These are phyloP conservation scores for Fregata magnificens DNA, from an alignment of 2,113 vertebrate genomes.

Conservation along the genomic window DNA sequence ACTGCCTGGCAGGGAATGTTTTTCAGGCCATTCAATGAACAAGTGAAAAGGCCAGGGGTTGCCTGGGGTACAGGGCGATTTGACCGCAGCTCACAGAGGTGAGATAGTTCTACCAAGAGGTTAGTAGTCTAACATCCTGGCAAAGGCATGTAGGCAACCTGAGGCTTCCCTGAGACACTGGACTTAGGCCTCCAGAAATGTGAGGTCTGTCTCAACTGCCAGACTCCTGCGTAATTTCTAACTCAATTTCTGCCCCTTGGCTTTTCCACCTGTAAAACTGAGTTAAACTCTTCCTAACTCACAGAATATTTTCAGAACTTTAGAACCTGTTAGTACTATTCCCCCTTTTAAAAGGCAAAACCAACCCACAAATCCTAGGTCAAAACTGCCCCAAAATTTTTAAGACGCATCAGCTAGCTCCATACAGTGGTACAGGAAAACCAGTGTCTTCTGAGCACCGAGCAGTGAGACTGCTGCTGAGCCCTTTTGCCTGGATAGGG, in stretches of 20 bases:
- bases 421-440: neutral
- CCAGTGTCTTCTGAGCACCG: neutral
- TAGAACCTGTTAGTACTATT: neutral
- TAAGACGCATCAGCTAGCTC: neutral
- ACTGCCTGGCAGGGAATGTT: neutral
- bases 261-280: neutral
- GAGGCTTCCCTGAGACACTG: neutral
- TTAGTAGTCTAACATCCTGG: neutral
- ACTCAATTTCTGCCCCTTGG: neutral
- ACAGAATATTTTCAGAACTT: neutral
- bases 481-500: neutral
- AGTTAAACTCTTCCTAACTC: neutral
- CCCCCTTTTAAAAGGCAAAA: neutral
- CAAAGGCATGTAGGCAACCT: neutral
- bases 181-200: neutral
- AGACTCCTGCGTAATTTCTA: neutral
- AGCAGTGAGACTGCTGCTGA: neutral
- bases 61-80: neutral
- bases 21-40: neutral
- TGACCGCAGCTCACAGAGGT: neutral
- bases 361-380: neutral
- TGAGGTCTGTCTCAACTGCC: neutral
- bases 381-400: neutral
- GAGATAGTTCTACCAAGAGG: neutral
- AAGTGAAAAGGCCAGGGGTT: neutral